A percentile compares a stretch with the other conserved stretches of the same genome.
Evolutionary conservation across 2,113 vertebrate species (phyloP).

Genomic region (Lota lota): DNA sequence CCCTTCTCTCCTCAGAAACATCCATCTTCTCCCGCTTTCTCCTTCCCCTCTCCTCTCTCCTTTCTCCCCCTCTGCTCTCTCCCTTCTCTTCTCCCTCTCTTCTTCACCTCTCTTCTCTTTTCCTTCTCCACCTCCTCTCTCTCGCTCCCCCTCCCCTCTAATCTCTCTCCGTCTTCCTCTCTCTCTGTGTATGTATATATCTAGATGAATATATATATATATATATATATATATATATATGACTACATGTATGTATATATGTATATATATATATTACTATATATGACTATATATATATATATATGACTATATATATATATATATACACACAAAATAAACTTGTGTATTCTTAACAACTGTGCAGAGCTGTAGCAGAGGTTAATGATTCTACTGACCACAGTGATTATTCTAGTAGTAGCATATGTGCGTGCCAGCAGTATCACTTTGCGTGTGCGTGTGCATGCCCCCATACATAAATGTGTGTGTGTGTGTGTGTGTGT

Average conservation of each 20-base stretch:
- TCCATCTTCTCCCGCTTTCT: no score
- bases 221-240: not conserved
- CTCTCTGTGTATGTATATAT: not conserved
- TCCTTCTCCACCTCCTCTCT: no score
- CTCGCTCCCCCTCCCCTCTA: not conserved
- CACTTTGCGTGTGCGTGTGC: not conserved
- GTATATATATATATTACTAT: no score
- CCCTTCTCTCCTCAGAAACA: no score
- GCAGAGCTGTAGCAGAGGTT: no score
- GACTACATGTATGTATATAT: not conserved
- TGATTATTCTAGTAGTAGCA: no score
- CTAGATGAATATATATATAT: not conserved
- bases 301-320: not conserved
- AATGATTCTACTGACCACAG: no score
- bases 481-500: slow-evolving; percentile 1
- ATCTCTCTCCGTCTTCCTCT: not conserved
- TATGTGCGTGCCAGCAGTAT: not conserved
- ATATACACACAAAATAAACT: no score
- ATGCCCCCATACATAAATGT: not conserved
- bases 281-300: not conserved
- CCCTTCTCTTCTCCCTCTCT: not conserved
- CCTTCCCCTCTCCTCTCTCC: no score
- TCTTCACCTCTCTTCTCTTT: not conserved
- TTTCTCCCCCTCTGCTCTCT: no score
- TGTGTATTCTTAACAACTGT: no score